Conservation (phyloP, 2,113 vertebrate species). For the cattle (Bos taurus) region DNA sequence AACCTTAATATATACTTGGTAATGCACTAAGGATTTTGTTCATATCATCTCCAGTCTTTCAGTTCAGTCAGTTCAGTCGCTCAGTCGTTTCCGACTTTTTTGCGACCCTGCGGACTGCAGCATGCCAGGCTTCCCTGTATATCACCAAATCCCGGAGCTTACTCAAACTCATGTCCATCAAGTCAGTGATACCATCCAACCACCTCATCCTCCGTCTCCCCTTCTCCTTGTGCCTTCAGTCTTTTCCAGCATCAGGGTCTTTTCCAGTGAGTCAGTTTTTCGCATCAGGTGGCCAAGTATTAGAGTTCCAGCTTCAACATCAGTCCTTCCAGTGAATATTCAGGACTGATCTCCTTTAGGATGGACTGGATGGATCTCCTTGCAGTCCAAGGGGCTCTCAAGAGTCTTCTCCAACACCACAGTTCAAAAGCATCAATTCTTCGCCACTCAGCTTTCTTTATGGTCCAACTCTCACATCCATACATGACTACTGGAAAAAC, state of each 20-base stretch:
- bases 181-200: background rate
- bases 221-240: background rate
- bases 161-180: background rate
- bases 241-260: background rate
- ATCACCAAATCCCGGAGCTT: background rate
- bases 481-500: background rate
- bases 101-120: background rate
- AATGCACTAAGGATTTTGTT: background rate
- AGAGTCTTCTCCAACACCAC: background rate
- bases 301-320: background rate
- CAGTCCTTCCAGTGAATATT: background rate
- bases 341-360: background rate
- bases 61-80: background rate
- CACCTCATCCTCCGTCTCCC: background rate
- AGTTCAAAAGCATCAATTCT: background rate
- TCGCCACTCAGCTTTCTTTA: background rate
- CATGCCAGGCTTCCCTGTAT: background rate
- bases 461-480: background rate
- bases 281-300: background rate
- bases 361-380: background rate
- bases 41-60: background rate
- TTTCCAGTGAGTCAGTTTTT: background rate
- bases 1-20: background rate
- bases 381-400: background rate
- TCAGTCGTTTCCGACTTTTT: background rate